Conservation (phyloP, 2,113 vertebrate genomes). For the Caracal caracal region DNA sequence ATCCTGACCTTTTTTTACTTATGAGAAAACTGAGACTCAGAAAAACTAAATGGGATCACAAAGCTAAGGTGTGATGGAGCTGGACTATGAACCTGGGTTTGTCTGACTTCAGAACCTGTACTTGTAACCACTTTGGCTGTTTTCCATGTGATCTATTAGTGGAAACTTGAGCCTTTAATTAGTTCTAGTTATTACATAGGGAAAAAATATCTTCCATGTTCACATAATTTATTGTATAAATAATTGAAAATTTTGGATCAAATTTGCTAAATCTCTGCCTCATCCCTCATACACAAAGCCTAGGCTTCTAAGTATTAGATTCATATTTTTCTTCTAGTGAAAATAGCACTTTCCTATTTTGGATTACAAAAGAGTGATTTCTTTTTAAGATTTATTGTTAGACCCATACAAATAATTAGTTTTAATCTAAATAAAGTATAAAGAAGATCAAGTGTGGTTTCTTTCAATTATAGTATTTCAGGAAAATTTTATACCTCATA, state of each 20-base stretch:
- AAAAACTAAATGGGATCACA: background rate
- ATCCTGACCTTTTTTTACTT: background rate
- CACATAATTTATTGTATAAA: background rate
- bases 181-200: background rate
- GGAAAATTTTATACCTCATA: background rate
- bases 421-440: conserved; percentile 28
- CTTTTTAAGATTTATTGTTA: conserved; percentile 36
- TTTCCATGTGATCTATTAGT: background rate
- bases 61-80: background rate
- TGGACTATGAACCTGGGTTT: background rate
- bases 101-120: background rate
- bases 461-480: conserved; percentile 10
- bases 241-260: conserved; percentile 8
- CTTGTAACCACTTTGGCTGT: background rate
- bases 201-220: background rate
- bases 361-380: conserved; percentile 30
- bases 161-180: background rate
- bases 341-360: conserved; percentile 1
- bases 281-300: background rate
- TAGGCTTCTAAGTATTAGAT: background rate
- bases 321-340: background rate
- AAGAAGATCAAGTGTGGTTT: background rate
- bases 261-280: conserved; percentile 14
- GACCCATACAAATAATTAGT: background rate
- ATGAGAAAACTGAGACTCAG: background rate